Evolutionary conservation across 2,113 vertebrate genomes (phyloP).

Genomic region (Amazona guildingii): DNA sequence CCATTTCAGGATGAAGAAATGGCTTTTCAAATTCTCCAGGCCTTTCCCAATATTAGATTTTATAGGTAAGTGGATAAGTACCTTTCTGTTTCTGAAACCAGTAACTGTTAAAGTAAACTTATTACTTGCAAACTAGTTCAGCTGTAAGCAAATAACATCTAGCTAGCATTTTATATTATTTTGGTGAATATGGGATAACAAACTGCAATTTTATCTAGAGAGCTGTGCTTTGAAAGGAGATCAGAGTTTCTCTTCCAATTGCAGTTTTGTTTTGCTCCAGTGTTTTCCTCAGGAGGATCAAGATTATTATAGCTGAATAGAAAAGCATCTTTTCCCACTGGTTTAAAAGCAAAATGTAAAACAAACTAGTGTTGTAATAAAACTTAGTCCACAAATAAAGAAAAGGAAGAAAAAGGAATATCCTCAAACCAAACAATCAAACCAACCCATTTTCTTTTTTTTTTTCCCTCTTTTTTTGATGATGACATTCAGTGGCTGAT

Average conservation of each 20-base stretch:
- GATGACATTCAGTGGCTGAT: slow-evolving; percentile 8
- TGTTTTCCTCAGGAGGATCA: not conserved
- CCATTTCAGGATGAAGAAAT: slow-evolving; percentile 12
- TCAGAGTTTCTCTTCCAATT: not conserved
- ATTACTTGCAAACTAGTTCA: not conserved
- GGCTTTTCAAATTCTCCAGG: not conserved
- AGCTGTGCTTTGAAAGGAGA: not conserved
- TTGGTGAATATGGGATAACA: not conserved
- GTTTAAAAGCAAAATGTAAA: slow-evolving; percentile 14
- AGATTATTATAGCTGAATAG: not conserved
- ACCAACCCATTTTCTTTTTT: not conserved
- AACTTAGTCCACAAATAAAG: not conserved
- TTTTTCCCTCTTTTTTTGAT: not conserved
- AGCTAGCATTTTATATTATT: not conserved
- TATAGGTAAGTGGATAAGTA: not conserved
- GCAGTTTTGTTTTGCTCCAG: not conserved
- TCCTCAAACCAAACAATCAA: not conserved
- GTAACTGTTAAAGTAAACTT: not conserved
- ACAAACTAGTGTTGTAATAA: not conserved
- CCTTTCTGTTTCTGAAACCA: not conserved
- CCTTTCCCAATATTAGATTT: slow-evolving; percentile 1
- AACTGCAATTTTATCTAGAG: not conserved
- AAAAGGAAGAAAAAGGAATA: slow-evolving; percentile 9
- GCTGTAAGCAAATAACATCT: not conserved
- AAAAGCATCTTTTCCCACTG: not conserved